phyloP scores from a whole-genome alignment of 2,888 invertebrate species.

The Macrophya alboannulata region DNA sequence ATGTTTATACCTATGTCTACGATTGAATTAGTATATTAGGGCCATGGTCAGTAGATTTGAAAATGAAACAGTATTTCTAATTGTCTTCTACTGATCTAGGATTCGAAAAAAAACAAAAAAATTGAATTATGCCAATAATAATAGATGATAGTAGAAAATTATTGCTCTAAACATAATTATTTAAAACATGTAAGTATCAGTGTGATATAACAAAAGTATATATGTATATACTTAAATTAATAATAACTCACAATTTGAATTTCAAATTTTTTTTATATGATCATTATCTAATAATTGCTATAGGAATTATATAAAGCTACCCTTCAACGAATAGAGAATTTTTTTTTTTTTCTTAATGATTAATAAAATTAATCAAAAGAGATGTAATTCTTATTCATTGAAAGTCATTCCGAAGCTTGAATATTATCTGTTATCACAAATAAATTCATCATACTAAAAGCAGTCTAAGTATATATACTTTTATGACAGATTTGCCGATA shows the following conservation, averaged over 20 bases:
- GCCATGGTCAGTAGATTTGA: conserved; percentile 20
- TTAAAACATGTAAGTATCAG: conserved; percentile 54
- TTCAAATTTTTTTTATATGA: conserved; percentile 38
- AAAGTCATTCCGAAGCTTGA: conserved; percentile 42
- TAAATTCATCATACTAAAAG: conserved; percentile 43
- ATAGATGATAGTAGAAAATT: conserved; percentile 49
- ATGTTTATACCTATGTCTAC: conserved; percentile 18
- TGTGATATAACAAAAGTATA: conserved; percentile 54
- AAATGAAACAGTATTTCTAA: conserved; percentile 7
- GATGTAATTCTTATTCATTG: conserved; percentile 47
- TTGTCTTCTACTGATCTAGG: conserved; percentile 31
- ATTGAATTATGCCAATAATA: conserved; percentile 44
- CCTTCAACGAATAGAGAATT: conserved; percentile 48
- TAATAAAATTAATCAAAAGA: conserved; percentile 34
- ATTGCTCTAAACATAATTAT: conserved; percentile 24
- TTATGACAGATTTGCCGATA: conserved; percentile 42
- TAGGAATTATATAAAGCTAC: conserved; percentile 29
- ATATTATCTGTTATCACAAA: conserved; percentile 52
- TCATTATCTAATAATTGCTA: conserved; percentile 48
- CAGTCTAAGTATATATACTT: conserved; percentile 35
- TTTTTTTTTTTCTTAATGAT: background rate
- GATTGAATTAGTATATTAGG: conserved; percentile 14
- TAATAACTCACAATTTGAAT: conserved; percentile 49
- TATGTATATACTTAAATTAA: conserved; percentile 45
- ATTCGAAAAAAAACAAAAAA: background rate